Evolutionary conservation across 2,797 vertebrate genomes (phyloP).

Genomic region (Natrix natrix): DNA sequence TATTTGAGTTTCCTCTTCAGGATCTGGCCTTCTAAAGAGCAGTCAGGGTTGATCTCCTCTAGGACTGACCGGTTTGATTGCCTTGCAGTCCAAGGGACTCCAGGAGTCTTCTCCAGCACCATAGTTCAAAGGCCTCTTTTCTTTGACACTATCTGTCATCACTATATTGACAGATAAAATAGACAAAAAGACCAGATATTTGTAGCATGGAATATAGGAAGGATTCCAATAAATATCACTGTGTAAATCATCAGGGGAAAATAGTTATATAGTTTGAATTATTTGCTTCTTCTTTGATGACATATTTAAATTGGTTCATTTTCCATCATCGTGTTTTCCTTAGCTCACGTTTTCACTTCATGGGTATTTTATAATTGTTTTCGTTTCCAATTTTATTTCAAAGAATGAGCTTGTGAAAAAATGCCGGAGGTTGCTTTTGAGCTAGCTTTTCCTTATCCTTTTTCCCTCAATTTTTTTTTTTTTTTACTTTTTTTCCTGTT

Average conservation of each 20-base stretch:
- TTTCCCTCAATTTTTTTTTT: not conserved
- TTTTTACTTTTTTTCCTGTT: slow-evolving; percentile 31
- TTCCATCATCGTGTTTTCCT: not conserved
- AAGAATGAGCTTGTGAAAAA: slow-evolving; percentile 48
- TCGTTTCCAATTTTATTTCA: slow-evolving; percentile 53
- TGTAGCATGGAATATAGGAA: not conserved
- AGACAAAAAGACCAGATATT: not conserved
- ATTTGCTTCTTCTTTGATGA: not conserved
- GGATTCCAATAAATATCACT: not conserved
- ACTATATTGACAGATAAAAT: not conserved
- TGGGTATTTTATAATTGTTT: slow-evolving; percentile 2
- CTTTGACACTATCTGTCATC: not conserved
- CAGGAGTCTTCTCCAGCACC: no score
- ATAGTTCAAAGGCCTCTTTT: no score
- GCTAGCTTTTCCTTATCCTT: not conserved
- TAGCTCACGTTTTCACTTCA: slow-evolving; percentile 1
- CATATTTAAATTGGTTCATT: not conserved
- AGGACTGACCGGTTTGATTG: no score
- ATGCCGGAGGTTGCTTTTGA: slow-evolving; percentile 27
- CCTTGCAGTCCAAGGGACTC: no score
- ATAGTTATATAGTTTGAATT: not conserved
- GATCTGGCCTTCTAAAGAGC: no score
- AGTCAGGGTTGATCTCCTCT: no score
- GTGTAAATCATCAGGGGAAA: not conserved
- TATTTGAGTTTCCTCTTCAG: no score